Base-by-base conservation (phyloP, 2,888 invertebrate species). In the Sericinus montela region DNA sequence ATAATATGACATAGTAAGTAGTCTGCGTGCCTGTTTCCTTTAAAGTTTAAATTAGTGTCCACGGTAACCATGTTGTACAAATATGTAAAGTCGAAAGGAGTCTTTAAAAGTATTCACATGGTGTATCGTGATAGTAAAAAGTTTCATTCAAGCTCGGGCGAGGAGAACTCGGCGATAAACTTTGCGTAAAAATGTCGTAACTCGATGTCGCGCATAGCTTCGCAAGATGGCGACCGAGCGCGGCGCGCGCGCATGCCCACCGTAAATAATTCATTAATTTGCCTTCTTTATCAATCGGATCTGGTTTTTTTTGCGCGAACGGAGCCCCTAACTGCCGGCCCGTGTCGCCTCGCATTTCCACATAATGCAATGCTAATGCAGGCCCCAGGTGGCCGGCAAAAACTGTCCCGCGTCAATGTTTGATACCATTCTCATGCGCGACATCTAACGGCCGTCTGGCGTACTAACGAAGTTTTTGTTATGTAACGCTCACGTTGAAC, bases 211-310 rank as follows among this genome's bases (percentile, higher is more conserved):
- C 43, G 47, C 47, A 47, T 47, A 51, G 49, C 43, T 47, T 39
- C 19, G 29, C 45, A 45, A 50, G 50, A 50, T 50, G 50, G 50
- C 50, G 45, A 36, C 30, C 62, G 54, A 55, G 59, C 62, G 60
- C 62, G 60, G 60, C 52, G 59, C 58, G 44, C 59, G 52, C 62
- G 50, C 49, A 45, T 40, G 45, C 45, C n/a, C 49, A 35, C 36
- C 50, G 41, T 75, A 63, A 68, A 75, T 76, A 70, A 77, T 76
- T 77, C 72, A 77, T 74, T 72, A 68, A 68, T 74, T 67, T 69
- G 59, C 56, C 58, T 62, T 53, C 59, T 59, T 64, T 64, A 63
- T 65, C 64, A 63, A 59, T 56, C 47, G 55, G 39, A 51, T 60
- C 54, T 25, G 14, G 28, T 38, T 43, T 48, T 35, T 43, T 40